These are phyloP conservation scores for Acholoe squamosa DNA, from an alignment of 2,888 invertebrate genomes.

Conservation along the genomic window DNA sequence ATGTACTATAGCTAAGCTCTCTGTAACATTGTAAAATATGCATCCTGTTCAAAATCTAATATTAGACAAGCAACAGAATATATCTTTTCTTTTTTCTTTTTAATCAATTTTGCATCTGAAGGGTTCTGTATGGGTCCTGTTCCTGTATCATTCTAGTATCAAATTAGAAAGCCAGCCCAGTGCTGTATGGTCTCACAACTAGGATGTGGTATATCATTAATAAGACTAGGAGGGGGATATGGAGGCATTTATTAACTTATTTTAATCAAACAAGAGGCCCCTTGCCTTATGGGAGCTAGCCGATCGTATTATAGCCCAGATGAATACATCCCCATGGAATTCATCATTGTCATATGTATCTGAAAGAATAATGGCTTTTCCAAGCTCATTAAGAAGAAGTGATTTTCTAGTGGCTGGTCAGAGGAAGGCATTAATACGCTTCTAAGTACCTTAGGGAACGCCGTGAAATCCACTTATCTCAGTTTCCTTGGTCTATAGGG, in stretches of 20 bases:
- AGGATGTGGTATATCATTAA: neutral
- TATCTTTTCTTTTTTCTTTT: no score
- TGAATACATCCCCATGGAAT: neutral
- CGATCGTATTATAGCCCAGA: neutral
- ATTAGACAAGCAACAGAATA: no score
- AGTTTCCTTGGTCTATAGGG: neutral
- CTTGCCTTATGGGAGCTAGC: neutral
- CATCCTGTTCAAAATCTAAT: no score
- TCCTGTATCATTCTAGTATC: no score
- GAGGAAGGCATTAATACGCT: neutral
- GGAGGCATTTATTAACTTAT: conserved; percentile 9
- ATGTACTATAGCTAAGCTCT: no score
- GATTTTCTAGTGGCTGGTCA: conserved; percentile 27
- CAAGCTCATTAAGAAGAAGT: neutral
- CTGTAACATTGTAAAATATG: no score
- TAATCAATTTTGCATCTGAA: no score
- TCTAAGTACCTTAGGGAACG: neutral
- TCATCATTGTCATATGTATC: neutral
- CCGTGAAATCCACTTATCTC: conserved; percentile 10
- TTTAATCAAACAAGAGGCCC: conserved; percentile 12
- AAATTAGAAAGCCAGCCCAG: neutral
- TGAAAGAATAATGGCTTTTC: conserved; percentile 44
- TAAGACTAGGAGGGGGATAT: neutral
- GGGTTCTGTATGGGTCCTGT: no score
- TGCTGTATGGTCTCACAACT: neutral